Conservation (phyloP, 1,140 invertebrate genomes). For the Ooceraea biroi region DNA sequence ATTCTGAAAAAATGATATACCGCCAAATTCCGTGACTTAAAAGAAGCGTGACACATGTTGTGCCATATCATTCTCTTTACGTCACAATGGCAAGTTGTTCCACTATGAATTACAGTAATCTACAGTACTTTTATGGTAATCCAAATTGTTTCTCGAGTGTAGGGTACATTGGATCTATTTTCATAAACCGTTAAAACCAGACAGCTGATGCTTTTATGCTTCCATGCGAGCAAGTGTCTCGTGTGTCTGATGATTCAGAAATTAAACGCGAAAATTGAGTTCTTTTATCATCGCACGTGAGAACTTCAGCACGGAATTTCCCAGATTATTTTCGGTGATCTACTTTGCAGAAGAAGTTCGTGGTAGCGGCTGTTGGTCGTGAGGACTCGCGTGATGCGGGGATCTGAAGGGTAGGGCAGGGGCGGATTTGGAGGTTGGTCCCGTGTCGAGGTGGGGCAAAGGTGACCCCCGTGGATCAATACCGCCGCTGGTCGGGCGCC, state of each 20-base stretch:
- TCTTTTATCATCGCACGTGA: not conserved
- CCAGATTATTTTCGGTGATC: slow-evolving; percentile 73
- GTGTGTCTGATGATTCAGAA: not conserved
- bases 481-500: slow-evolving; percentile 82
- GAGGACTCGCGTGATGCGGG: slow-evolving; percentile 61
- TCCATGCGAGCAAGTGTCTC: not conserved
- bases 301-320: slow-evolving; percentile 57
- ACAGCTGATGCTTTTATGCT: not conserved
- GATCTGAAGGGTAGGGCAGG: slow-evolving; percentile 53
- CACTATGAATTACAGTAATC: not conserved
- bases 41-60: not conserved
- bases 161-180: not conserved
- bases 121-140: not conserved
- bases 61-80: not conserved
- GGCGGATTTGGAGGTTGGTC: slow-evolving; percentile 81
- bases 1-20: slow-evolving; percentile 1
- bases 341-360: slow-evolving; percentile 70
- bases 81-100: not conserved
- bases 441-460: slow-evolving; percentile 77
- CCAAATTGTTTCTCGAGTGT: not conserved
- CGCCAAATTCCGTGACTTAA: not conserved
- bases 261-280: not conserved
- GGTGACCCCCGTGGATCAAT: slow-evolving; percentile 84
- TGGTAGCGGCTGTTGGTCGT: slow-evolving; percentile 53
- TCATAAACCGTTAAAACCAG: too few species aligned